Evolutionary conservation across 2,797 vertebrate species (phyloP).

Genomic region (Lindbergichthys nudifrons): DNA sequence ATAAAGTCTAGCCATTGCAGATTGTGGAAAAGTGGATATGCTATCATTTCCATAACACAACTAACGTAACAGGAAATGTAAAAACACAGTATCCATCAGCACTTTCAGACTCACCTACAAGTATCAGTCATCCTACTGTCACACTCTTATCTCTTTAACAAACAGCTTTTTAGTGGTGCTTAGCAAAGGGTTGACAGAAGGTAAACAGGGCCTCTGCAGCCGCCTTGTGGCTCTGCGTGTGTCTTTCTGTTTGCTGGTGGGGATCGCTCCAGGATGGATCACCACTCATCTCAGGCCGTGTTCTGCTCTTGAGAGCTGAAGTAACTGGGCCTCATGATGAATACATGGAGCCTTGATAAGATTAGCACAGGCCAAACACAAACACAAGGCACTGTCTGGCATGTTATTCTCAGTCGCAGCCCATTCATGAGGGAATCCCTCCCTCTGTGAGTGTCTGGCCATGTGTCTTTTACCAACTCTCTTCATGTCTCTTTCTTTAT

Average conservation of each 20-base stretch:
- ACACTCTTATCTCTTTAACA: constrained; percentile 65
- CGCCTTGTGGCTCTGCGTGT: constrained; percentile 43
- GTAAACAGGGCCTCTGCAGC: constrained; percentile 70
- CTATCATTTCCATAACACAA: not conserved
- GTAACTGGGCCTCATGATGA: constrained; percentile 70
- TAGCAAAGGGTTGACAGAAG: constrained; percentile 54
- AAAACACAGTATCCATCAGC: constrained; percentile 33
- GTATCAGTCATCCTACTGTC: constrained; percentile 43
- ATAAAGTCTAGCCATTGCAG: not conserved
- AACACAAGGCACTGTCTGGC: constrained; percentile 50
- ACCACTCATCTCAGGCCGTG: constrained; percentile 56
- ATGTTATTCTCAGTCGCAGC: constrained; percentile 55
- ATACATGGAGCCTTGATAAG: constrained; percentile 71
- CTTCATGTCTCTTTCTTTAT: constrained; percentile 29
- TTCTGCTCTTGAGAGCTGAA: constrained; percentile 55
- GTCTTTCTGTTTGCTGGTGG: constrained; percentile 42
- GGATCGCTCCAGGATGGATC: constrained; percentile 62
- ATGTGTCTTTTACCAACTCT: constrained; percentile 32
- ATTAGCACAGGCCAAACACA: constrained; percentile 62
- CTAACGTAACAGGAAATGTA: constrained; percentile 15
- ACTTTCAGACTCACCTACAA: constrained; percentile 13
- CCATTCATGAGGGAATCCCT: constrained; percentile 53
- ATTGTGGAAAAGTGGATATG: not conserved
- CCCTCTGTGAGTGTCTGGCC: constrained; percentile 56
- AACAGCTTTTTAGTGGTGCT: constrained; percentile 59